Percentiles rank a stretch among this genome's conserved stretches.
phyloP scores from a whole-genome alignment of 2,888 invertebrate species.

The Amphimallon solstitiale region DNA sequence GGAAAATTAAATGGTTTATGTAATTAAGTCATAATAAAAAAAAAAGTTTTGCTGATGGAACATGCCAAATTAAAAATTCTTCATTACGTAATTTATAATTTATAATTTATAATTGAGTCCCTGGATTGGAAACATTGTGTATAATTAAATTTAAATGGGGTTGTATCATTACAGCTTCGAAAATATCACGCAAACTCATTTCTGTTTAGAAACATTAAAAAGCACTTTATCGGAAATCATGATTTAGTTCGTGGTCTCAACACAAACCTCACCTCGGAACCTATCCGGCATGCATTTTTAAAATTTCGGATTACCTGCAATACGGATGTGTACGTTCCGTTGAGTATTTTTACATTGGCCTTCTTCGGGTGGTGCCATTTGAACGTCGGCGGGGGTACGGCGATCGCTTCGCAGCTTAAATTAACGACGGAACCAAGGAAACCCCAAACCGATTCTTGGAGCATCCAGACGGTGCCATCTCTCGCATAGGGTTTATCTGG shows the following conservation, averaged over 20 bases:
- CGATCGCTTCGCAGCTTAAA: constrained; percentile 82
- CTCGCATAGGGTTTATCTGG: constrained; percentile 47
- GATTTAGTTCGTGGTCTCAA: neutral
- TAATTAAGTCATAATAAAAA: too few relatives aligned
- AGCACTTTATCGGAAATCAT: neutral
- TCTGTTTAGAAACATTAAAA: neutral
- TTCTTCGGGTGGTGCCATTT: constrained; percentile 61
- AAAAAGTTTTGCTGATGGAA: too few relatives aligned
- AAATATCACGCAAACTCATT: too few relatives aligned
- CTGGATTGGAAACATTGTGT: too few relatives aligned
- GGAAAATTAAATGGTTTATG: too few relatives aligned
- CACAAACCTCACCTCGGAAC: neutral
- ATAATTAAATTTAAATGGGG: too few relatives aligned
- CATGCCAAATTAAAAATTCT: too few relatives aligned
- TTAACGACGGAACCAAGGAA: constrained; percentile 67
- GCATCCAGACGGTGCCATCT: constrained; percentile 47
- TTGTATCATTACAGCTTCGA: too few relatives aligned
- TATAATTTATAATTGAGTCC: too few relatives aligned
- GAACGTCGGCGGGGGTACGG: constrained; percentile 66
- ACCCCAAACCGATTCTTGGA: constrained; percentile 61
- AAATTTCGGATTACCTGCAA: constrained; percentile 48
- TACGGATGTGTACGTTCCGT: constrained; percentile 50
- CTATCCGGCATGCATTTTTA: neutral
- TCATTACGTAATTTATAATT: too few relatives aligned
- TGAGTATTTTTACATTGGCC: constrained; percentile 43